A percentile compares a stretch with the other conserved stretches of the same genome.
Evolutionary conservation across 2,888 invertebrate genomes (phyloP).

Genomic region (Drosophila mercatorum): DNA sequence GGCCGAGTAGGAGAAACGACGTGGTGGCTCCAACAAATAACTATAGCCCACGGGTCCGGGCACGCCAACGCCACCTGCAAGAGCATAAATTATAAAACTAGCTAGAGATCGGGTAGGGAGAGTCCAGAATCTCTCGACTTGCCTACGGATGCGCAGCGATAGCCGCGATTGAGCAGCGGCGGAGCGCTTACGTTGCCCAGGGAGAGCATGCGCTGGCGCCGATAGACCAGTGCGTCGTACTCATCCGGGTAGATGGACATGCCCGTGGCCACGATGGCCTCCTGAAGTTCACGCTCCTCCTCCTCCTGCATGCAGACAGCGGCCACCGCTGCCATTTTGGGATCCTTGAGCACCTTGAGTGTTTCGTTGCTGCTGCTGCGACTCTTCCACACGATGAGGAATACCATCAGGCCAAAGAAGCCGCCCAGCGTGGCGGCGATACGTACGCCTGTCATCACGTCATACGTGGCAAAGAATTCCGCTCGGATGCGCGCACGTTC

Average conservation of each 20-base stretch:
- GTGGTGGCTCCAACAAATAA: conserved; percentile 89
- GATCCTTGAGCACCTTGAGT: conserved; percentile 90
- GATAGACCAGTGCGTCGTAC: conserved; percentile 85
- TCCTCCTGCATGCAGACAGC: conserved; percentile 91
- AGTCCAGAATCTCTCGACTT: conserved; percentile 46
- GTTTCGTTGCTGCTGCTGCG: conserved; percentile 91
- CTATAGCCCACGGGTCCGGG: conserved; percentile 90
- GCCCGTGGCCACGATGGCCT: conserved; percentile 89
- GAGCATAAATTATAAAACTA: background rate
- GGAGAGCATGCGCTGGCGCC: conserved; percentile 87
- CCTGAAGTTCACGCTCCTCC: conserved; percentile 90
- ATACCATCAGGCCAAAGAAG: conserved; percentile 95
- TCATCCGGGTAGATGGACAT: conserved; percentile 85
- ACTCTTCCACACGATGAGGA: conserved; percentile 95
- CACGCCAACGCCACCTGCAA: conserved; percentile 84
- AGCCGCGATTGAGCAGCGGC: conserved; percentile 85
- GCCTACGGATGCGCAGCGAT: conserved; percentile 87
- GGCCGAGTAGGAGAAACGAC: conserved; percentile 86
- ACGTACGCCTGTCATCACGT: conserved; percentile 96
- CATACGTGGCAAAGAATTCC: conserved; percentile 95
- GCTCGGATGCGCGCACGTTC: conserved; percentile 90
- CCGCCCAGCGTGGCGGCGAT: conserved; percentile 96
- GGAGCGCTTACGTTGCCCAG: conserved; percentile 89
- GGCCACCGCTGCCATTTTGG: conserved; percentile 91
- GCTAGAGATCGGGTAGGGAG: background rate